Base-by-base conservation (phyloP, 2,113 vertebrate genomes). In the Leucosticte australis region DNA sequence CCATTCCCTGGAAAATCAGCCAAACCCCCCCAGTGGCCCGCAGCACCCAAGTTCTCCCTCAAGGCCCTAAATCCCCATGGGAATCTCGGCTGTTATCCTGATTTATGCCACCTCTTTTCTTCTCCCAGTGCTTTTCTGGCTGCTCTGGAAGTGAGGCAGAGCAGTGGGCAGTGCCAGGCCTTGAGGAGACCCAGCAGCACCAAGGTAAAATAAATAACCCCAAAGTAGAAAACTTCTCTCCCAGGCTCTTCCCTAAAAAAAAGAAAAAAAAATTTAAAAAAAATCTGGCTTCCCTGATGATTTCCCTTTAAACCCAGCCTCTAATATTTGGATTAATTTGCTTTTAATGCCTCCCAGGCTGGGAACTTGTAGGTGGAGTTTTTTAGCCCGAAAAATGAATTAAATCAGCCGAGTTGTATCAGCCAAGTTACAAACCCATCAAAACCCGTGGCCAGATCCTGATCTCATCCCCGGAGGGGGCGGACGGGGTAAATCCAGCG, bases 321-420 rank as follows among this genome's bases (percentile, higher is more conserved):
- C 35, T 68, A 63, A 50, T 42, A 90, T 91, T 79, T 1, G 8
- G 41, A 75, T 84, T 84, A 74, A 83, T 96, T 91, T 71, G 83
- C 87, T 68, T 92, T 95, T 89, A 91, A 90, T 47, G 41, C 70
- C 94, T 97, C 94, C 93, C 90, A 82, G 90, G 67, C 87, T 78
- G 55, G 85, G 95, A 84, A 74, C 80, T 93, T 65, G 76, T 53
- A 91, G n/a, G 53, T 89, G 50, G 91, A 95, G 93, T 92, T 85
- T 95, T 49, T 94, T 19, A 87, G 46, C 78, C 87, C 50, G n/a
- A 86, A 33, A 85, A 80, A 83, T 93, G 91, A 95, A 95, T 92
- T 92, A 59, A 92, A 95, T 90, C 77, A 92, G 90, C 93, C 65
- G 76, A 95, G 93, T 92, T 95, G 88, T 90, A 96, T 62, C 74